Percentiles rank a stretch among this genome's conserved stretches.
phyloP scores from a whole-genome alignment of 1,140 invertebrate genomes.

The Prorops nasuta region DNA sequence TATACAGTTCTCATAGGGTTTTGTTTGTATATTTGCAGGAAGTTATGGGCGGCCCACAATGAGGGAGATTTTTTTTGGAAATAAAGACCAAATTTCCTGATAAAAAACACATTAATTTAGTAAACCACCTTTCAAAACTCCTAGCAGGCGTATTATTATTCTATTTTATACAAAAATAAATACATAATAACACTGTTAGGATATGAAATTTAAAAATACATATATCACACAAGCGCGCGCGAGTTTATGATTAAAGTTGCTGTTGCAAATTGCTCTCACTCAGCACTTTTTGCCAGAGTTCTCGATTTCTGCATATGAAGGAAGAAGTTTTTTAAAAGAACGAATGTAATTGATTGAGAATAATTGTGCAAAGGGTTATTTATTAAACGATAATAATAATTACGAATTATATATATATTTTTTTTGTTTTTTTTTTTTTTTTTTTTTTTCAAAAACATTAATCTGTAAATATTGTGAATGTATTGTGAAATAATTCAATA shows the following conservation, averaged over 20 bases:
- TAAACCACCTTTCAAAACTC: constrained; percentile 38
- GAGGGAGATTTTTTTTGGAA: constrained; percentile 55
- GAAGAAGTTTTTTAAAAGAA: background rate
- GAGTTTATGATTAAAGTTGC: background rate
- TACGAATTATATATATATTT: background rate
- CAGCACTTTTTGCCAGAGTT: background rate
- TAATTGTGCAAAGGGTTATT: background rate
- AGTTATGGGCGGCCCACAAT: constrained; percentile 48
- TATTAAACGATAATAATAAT: background rate
- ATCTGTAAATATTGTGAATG: background rate
- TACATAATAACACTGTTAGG: no score
- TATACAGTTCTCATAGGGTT: constrained; percentile 38
- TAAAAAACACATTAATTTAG: constrained; percentile 40
- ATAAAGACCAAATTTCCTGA: constrained; percentile 60
- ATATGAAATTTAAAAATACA: no score
- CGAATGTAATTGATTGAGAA: background rate
- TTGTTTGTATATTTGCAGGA: constrained; percentile 58
- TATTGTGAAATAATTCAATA: background rate
- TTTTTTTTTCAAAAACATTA: background rate
- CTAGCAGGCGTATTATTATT: constrained; percentile 1
- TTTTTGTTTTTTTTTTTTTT: background rate
- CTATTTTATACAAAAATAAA: background rate
- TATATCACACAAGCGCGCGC: background rate
- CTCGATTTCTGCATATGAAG: background rate
- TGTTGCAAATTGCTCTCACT: no score